Percentiles rank a stretch among this genome's conserved stretches.
These are phyloP conservation scores for Leucophenga maculata DNA, from an alignment of 2,888 invertebrate genomes.

Conservation along the genomic window DNA sequence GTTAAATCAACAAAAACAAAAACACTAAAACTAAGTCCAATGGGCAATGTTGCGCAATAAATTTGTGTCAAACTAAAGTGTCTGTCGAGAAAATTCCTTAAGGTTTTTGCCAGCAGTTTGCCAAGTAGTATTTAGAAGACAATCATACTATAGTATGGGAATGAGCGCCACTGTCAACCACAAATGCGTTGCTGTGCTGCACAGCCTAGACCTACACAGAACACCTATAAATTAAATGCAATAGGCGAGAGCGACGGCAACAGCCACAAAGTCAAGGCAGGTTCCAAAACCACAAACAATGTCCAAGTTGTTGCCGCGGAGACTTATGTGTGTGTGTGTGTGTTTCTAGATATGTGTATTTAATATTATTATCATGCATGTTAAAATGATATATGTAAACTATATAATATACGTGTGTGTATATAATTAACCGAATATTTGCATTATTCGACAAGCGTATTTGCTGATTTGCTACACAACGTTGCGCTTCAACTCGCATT, in stretches of 20 bases:
- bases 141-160: too few species aligned
- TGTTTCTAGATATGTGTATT: not conserved
- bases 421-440: not conserved
- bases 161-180: too few species aligned
- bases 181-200: too few species aligned
- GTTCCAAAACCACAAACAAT: not conserved
- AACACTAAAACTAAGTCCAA: not conserved
- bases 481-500: too few species aligned
- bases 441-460: not conserved
- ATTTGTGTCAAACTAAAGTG: conserved; percentile 21
- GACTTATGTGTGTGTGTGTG: not conserved
- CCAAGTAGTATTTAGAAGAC: not conserved
- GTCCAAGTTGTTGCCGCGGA: not conserved
- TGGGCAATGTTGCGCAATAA: conserved; percentile 15
- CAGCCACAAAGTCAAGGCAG: conserved; percentile 17
- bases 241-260: conserved; percentile 10
- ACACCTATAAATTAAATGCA: conserved; percentile 27
- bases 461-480: not conserved
- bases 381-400: not conserved
- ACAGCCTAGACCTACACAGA: not conserved
- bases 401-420: not conserved
- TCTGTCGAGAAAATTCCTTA: conserved; percentile 18
- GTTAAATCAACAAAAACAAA: conserved; percentile 9
- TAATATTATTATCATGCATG: not conserved
- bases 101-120: not conserved